Base-by-base conservation (phyloP, 1,140 invertebrate genomes). In the Macrobrachium nipponense region DNA sequence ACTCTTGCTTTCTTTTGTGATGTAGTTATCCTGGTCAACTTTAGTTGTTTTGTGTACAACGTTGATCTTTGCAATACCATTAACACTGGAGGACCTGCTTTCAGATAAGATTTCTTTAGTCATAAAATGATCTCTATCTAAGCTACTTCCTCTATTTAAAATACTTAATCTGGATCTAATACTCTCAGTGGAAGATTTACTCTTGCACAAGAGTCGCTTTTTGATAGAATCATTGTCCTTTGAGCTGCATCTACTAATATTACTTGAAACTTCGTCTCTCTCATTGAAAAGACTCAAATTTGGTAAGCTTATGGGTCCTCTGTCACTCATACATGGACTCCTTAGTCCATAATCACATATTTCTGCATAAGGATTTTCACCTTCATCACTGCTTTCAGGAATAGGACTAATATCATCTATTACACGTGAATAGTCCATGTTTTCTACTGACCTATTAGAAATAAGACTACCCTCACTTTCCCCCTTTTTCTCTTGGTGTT, bases 351-450 rank as follows among this genome's bases (percentile, higher is more conserved):
- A 73, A 43, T 79, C 59, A 44, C 84, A 86, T 66, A 86, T 86
- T 59, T 86, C 84, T n/a, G 84, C 66, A 68, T 86, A 86, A 36
- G 73, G 77, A 36, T 36, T 80, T 12, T 79, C 76, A 1, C 10
- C 68, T 20, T 86, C 83, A 59, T 86, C 84, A 18, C 60, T 64
- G 14, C 61, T 86, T 70, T 86, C 84, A 17, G 76, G 78, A 23
- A 86, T 80, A 0, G 84, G 84, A 61, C 84, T 80, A 36, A 86
- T 86, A 59, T 86, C 84, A 20, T 86, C 84, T 10, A 72, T 68
- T 27, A 86, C 84, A 23, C 84, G 77, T 3, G 84, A 86, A 62
- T 86, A 86, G 60, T 86, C 84, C 60, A 80, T 72, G 75, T 86
- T 86, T 51, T 86, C 84, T 51, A 86, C 66, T 5, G 84, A 86